Percentiles rank a stretch among this genome's conserved stretches.
Conservation (phyloP, 2,797 vertebrate genomes). For the Pelobates cultripes region DNA sequence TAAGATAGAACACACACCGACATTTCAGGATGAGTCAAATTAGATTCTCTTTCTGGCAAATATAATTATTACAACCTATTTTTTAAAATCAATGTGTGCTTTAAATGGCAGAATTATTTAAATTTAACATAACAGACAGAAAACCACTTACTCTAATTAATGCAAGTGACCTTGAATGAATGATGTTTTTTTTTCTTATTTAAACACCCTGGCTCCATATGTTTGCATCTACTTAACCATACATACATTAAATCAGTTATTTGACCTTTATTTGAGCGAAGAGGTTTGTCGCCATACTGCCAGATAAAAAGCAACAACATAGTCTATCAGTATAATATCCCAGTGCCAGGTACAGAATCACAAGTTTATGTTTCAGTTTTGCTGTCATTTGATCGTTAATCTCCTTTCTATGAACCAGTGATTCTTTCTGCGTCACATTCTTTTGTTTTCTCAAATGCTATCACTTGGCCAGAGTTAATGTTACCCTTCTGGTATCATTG, state of each 20-base stretch:
- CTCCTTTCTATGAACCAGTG: slow-evolving; percentile 1
- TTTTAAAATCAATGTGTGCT: too few species aligned
- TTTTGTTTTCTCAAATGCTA: slow-evolving; percentile 29
- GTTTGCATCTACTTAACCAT: neutral
- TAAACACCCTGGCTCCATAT: neutral
- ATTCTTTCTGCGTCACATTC: slow-evolving; percentile 3
- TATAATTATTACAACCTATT: too few species aligned
- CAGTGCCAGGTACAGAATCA: slow-evolving; percentile 3
- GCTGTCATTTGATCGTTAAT: slow-evolving; percentile 30
- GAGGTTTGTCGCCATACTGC: neutral
- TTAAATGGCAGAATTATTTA: too few species aligned
- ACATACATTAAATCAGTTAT: neutral
- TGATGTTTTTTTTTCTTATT: neutral
- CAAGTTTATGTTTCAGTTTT: neutral
- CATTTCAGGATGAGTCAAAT: too few species aligned
- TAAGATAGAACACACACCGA: too few species aligned
- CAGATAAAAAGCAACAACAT: neutral
- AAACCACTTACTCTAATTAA: slow-evolving; percentile 23
- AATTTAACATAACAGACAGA: neutral
- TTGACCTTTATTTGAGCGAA: neutral
- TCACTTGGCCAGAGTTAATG: slow-evolving; percentile 19
- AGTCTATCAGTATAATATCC: neutral
- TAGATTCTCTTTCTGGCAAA: too few species aligned
- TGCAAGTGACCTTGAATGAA: neutral
- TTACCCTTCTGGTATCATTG: slow-evolving; percentile 43